Base-by-base conservation (phyloP, 2,888 invertebrate genomes). In the Sinopyrophorus schimmeli region DNA sequence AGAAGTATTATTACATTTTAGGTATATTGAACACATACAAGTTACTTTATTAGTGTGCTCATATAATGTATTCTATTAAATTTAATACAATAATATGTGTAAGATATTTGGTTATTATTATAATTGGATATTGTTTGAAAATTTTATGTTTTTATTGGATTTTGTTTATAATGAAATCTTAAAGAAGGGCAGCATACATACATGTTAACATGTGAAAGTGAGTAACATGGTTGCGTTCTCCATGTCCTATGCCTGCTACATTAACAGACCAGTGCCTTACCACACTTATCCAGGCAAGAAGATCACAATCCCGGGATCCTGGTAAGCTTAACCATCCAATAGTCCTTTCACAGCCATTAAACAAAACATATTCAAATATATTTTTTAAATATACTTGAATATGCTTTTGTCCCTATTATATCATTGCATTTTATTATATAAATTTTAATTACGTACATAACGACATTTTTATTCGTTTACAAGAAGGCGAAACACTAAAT, bases 291-390 rank as follows among this genome's bases (percentile, higher is more conserved):
- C 67, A 67, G 67, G 64, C 66, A 65, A 66, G 67, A 66, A 68
- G 67, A 68, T 57, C 60, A 59, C 58, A 54, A 57, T 60, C 49
- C 49, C 35, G 48, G 53, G 53, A 54, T 62, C 71, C 71, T 61
- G 71, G 71, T 71, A 71, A 71, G 71, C 68, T 71, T 66, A 55
- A 68, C 70, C 70, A 63, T 69, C 70, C 70, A 66, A 60, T 66
- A 50, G 47, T 63, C 52, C 52, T 42, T 26, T 31, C 52, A 52
- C 27, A 28, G 38, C 47, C 47, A 32, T 15, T 38, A 6, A 23
- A 24, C 12, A 20, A 17, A 34, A 34, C 30, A 28, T 31, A 42
- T 40, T 50, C 35, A 39, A 44, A 20, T 50, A 41, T 35, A 10
- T 15, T 4, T 14, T 5, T 21, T 14, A 7, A 17, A 16, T n/a